Percentiles rank a stretch among this genome's conserved stretches.
These are phyloP conservation scores for Danaus melanippus DNA, from an alignment of 1,140 invertebrate species.

Conservation along the genomic window DNA sequence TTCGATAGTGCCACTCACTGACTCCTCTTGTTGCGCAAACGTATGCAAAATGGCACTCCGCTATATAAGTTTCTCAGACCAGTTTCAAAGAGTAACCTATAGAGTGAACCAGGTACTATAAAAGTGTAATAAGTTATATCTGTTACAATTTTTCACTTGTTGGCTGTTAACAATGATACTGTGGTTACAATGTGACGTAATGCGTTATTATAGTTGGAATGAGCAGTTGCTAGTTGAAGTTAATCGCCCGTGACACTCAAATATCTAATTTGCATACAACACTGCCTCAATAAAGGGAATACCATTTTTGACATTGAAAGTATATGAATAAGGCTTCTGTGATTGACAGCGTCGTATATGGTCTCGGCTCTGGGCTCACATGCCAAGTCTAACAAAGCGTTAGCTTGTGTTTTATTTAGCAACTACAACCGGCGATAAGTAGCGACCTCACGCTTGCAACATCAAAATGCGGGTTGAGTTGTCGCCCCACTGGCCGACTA, in stretches of 20 bases:
- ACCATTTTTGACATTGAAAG: constrained; percentile 28
- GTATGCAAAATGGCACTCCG: constrained; percentile 40
- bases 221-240: constrained; percentile 19
- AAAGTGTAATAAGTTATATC: no score
- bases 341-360: constrained; percentile 7
- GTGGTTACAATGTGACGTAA: constrained; percentile 9
- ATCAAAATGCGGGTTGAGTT: constrained; percentile 46
- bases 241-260: constrained; percentile 36
- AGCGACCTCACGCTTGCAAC: constrained; percentile 33
- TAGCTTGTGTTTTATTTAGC: no score
- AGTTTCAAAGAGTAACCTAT: no score
- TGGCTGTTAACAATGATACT: not conserved
- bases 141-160: no score
- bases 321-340: constrained; percentile 15
- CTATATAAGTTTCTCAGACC: constrained; percentile 9
- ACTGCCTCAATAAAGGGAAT: constrained; percentile 21
- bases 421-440: constrained; percentile 19
- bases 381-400: no score
- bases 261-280: constrained; percentile 47
- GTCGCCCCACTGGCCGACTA: constrained; percentile 41
- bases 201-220: constrained; percentile 22
- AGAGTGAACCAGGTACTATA: no score
- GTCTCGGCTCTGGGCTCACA: not conserved
- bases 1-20: constrained; percentile 24
- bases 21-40: constrained; percentile 60